Evolutionary conservation across 2,888 invertebrate genomes (phyloP).

Genomic region (Catocala fraxini): DNA sequence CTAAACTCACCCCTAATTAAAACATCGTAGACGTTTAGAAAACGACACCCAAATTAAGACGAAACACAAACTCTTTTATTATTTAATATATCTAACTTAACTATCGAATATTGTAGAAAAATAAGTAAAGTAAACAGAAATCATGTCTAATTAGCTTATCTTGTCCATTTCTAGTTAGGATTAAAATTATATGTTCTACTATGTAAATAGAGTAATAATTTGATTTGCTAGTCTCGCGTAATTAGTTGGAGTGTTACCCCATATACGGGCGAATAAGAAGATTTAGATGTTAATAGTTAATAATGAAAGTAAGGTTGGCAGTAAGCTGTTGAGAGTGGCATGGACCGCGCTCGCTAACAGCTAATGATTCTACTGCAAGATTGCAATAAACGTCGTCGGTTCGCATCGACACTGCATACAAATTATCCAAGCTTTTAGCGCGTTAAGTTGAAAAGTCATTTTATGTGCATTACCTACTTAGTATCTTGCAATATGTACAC

Average conservation of each 20-base stretch:
- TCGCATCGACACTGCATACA: slow-evolving; percentile 72
- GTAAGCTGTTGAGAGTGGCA: slow-evolving; percentile 48
- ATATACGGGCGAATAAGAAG: slow-evolving; percentile 31
- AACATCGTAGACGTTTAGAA: slow-evolving; percentile 35
- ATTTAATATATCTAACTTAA: too few relatives aligned
- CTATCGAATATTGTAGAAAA: too few relatives aligned
- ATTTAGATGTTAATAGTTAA: slow-evolving; percentile 56
- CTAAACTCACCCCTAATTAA: slow-evolving; percentile 49
- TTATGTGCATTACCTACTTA: slow-evolving; percentile 52
- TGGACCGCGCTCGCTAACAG: slow-evolving; percentile 52
- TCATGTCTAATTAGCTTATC: slow-evolving; percentile 38
- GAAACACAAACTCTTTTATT: neutral
- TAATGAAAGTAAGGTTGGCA: slow-evolving; percentile 51
- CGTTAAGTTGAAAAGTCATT: slow-evolving; percentile 55
- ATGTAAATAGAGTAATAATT: slow-evolving; percentile 50
- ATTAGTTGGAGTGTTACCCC: slow-evolving; percentile 27
- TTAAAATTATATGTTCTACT: slow-evolving; percentile 27
- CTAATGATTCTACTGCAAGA: slow-evolving; percentile 62
- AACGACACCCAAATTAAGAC: slow-evolving; percentile 27
- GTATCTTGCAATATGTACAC: slow-evolving; percentile 10
- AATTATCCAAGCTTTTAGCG: slow-evolving; percentile 67
- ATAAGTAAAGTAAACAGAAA: slow-evolving; percentile 11
- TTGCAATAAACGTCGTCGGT: slow-evolving; percentile 69
- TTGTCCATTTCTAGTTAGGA: slow-evolving; percentile 19
- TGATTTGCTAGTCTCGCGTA: slow-evolving; percentile 35